Percentiles rank a stretch among this genome's conserved stretches.
Evolutionary conservation across 2,797 vertebrate species (phyloP).

Genomic region (Sebastes reedi): DNA sequence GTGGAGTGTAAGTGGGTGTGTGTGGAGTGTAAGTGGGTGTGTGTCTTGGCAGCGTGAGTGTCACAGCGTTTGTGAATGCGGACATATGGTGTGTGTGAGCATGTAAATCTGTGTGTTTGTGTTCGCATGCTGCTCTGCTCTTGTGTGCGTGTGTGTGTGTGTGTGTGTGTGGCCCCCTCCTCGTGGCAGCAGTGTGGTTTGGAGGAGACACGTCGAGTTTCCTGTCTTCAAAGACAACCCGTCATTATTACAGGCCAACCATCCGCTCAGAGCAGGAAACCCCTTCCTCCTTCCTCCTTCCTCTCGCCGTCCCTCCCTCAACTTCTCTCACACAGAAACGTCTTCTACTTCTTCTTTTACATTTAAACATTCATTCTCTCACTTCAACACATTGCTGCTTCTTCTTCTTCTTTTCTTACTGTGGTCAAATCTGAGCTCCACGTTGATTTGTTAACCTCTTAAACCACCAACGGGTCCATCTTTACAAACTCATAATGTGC

Average conservation of each 20-base stretch:
- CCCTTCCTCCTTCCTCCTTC: constrained; percentile 26
- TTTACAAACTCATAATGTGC: not conserved
- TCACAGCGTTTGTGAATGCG: constrained; percentile 27
- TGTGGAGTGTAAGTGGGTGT: constrained; percentile 22
- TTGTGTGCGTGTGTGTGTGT: not conserved
- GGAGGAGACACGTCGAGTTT: constrained; percentile 76
- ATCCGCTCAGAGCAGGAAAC: constrained; percentile 56
- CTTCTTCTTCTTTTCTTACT: not conserved
- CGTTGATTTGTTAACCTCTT: constrained; percentile 26
- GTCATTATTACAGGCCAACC: constrained; percentile 69
- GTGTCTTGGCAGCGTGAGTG: constrained; percentile 38
- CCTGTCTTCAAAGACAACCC: constrained; percentile 73
- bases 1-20: not conserved
- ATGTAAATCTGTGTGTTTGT: constrained; percentile 8
- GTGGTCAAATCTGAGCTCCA: constrained; percentile 1
- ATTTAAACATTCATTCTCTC: not conserved
- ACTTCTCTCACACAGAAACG: not conserved
- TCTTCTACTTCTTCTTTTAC: not conserved
- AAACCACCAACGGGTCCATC: constrained; percentile 11
- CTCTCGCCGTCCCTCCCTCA: not conserved
- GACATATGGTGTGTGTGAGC: constrained; percentile 33
- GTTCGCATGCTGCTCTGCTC: not conserved
- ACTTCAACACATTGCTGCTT: not conserved
- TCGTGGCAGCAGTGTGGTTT: constrained; percentile 72
- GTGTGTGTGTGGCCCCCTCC: constrained; percentile 64